phyloP scores from a whole-genome alignment of 2,797 vertebrate genomes.

The Poecilia wingei region DNA sequence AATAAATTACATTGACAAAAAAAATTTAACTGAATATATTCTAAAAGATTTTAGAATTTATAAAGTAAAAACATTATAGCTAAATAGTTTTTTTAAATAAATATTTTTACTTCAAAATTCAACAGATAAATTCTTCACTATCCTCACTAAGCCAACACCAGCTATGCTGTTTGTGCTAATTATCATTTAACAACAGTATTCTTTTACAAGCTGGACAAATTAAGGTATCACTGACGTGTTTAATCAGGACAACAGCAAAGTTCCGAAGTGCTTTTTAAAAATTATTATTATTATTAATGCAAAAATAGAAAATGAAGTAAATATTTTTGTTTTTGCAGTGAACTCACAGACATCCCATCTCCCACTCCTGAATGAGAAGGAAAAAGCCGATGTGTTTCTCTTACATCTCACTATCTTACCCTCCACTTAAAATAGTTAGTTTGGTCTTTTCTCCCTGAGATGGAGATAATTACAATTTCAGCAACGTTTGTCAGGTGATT shows the following conservation, averaged over 20 bases:
- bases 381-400: conserved; percentile 72
- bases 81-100: not conserved
- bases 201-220: conserved; percentile 5
- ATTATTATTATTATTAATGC: conserved; percentile 20
- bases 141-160: not conserved
- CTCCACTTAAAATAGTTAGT: conserved; percentile 78
- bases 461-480: conserved; percentile 84
- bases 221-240: conserved; percentile 21
- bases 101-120: no score
- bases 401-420: conserved; percentile 62
- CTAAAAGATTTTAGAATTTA: not conserved
- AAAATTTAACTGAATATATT: not conserved
- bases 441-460: conserved; percentile 68
- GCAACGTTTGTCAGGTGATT: conserved; percentile 82
- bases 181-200: not conserved
- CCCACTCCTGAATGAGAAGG: conserved; percentile 42
- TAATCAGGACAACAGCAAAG: conserved; percentile 14
- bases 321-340: conserved; percentile 24
- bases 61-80: not conserved
- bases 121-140: not conserved
- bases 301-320: conserved; percentile 13
- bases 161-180: not conserved
- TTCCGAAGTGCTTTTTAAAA: conserved; percentile 11
- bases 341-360: conserved; percentile 48
- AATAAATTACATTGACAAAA: not conserved